Conservation (phyloP, 2,797 vertebrate genomes). For the Alosa sapidissima region DNA sequence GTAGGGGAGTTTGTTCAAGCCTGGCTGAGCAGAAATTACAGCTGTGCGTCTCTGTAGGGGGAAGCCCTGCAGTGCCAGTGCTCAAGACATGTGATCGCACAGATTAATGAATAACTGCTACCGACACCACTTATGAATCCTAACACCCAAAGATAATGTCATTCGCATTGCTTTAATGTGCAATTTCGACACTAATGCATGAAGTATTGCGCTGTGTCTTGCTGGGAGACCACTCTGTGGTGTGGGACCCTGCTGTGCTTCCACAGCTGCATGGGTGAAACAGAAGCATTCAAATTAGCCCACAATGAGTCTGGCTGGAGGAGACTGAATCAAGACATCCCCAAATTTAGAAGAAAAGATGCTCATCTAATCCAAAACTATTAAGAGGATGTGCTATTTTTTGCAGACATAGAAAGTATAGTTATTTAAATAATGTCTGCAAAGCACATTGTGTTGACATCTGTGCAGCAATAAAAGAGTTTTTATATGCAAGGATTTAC, state of each 20-base stretch:
- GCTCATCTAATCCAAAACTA: constrained; percentile 47
- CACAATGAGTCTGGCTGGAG: constrained; percentile 23
- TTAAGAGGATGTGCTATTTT: constrained; percentile 57
- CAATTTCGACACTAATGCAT: constrained; percentile 55
- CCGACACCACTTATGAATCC: constrained; percentile 48
- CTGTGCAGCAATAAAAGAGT: constrained; percentile 65
- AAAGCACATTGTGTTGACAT: constrained; percentile 66
- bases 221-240: constrained; percentile 43
- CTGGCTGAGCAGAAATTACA: constrained; percentile 54
- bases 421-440: constrained; percentile 51
- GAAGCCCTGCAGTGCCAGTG: background rate
- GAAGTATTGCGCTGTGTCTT: constrained; percentile 42
- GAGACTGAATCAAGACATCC: background rate
- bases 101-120: constrained; percentile 60
- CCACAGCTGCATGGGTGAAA: constrained; percentile 38
- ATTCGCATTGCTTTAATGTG: constrained; percentile 55
- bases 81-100: constrained; percentile 33
- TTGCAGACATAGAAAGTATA: constrained; percentile 19
- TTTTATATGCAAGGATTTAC: constrained; percentile 55
- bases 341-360: constrained; percentile 17
- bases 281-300: constrained; percentile 45
- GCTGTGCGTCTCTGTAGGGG: constrained; percentile 38
- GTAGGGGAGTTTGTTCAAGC: constrained; percentile 50
- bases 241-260: constrained; percentile 50
- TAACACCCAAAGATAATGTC: constrained; percentile 50